Conservation (phyloP, 2,888 invertebrate species). For the Melinaea menophilus region DNA sequence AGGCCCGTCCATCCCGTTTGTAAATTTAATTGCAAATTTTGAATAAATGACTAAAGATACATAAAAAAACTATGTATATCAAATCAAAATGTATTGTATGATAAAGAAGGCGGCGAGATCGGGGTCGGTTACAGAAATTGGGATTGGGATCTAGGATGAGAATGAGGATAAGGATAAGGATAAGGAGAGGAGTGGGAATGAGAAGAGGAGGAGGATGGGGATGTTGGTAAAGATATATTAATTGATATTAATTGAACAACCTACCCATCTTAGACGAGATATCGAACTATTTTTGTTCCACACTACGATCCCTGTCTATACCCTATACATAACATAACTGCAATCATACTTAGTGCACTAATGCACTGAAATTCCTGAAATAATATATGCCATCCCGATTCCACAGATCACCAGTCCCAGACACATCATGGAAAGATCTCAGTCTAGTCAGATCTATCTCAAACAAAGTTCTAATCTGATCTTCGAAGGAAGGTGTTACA, state of each 20-base stretch:
- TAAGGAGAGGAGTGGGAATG: no score
- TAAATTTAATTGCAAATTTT: no score
- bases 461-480: conserved; percentile 8
- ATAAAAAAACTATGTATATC: no score
- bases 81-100: no score
- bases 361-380: conserved; percentile 3
- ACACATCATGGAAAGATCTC: conserved; percentile 10
- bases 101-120: no score
- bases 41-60: no score
- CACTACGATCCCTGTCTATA: conserved; percentile 5
- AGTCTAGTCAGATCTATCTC: background rate
- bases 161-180: no score
- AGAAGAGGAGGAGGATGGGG: no score
- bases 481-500: conserved; percentile 5
- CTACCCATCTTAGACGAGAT: background rate
- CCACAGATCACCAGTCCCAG: background rate
- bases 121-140: no score
- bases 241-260: background rate
- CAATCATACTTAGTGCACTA: background rate
- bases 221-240: no score
- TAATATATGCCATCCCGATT: background rate
- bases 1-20: no score
- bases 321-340: background rate
- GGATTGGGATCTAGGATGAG: no score
- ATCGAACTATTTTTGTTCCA: background rate